phyloP scores from a whole-genome alignment of 1,140 invertebrate genomes.

The Drosophila persimilis region DNA sequence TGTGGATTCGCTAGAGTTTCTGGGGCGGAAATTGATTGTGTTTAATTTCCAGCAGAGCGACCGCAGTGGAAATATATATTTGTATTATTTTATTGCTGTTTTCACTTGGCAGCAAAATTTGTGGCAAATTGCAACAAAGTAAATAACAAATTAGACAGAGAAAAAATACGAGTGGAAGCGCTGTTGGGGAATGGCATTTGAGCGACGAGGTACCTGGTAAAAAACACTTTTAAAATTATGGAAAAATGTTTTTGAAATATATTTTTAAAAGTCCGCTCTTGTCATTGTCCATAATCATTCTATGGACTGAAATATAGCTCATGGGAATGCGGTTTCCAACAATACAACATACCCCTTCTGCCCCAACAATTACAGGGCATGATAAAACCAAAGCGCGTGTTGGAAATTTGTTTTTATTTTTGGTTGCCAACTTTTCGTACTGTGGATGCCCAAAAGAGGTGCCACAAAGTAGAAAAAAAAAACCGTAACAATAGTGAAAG shows the following conservation, averaged over 20 bases:
- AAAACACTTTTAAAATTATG: too few relatives aligned
- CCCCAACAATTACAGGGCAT: too few relatives aligned
- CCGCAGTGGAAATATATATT: conserved; percentile 35
- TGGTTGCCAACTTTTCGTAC: conserved; percentile 20
- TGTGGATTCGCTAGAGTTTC: conserved; percentile 54
- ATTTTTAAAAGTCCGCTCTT: background rate
- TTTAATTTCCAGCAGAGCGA: conserved; percentile 75
- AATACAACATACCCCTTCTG: too few relatives aligned
- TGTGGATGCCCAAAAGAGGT: conserved; percentile 11
- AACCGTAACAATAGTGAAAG: conserved; percentile 22
- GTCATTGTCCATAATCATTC: too few relatives aligned
- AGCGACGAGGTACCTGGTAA: too few relatives aligned
- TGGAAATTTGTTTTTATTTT: conserved; percentile 39
- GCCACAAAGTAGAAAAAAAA: background rate
- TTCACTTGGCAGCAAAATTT: conserved; percentile 31
- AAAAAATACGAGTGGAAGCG: conserved; percentile 9
- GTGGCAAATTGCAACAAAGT: conserved; percentile 39
- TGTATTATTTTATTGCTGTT: conserved; percentile 15
- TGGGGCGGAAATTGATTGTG: conserved; percentile 81
- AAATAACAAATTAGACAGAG: conserved; percentile 48
- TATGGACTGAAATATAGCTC: too few relatives aligned
- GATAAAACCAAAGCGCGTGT: conserved; percentile 36
- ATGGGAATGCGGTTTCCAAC: too few relatives aligned
- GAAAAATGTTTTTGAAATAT: too few relatives aligned
- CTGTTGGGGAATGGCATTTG: too few relatives aligned